Percentiles rank a stretch among this genome's conserved stretches.
Conservation (phyloP, 1,140 invertebrate species). For the Drosophila micromelanica region DNA sequence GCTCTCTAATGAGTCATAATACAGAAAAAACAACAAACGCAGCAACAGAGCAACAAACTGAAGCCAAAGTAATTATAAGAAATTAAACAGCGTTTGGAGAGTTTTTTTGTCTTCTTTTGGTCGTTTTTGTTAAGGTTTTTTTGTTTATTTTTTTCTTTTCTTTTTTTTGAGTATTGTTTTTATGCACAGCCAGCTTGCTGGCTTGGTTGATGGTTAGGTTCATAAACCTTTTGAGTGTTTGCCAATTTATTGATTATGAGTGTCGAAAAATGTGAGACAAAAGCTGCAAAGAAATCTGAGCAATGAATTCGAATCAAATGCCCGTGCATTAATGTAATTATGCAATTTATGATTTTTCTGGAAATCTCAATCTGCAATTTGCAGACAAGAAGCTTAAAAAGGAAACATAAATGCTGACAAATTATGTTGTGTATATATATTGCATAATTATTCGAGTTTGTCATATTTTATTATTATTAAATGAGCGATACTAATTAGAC, state of each 20-base stretch:
- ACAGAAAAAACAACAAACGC: background rate
- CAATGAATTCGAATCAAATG: conserved; percentile 11
- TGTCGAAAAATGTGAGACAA: background rate
- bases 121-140: conserved; percentile 12
- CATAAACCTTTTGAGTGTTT: conserved; percentile 63
- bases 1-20: conserved; percentile 16
- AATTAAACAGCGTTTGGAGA: conserved; percentile 9
- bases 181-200: background rate
- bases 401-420: too few species aligned
- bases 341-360: background rate
- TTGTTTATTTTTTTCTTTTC: conserved; percentile 15
- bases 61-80: conserved; percentile 31
- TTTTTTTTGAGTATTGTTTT: conserved; percentile 6
- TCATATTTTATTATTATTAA: too few species aligned
- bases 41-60: conserved; percentile 21
- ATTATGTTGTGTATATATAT: too few species aligned
- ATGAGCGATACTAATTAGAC: too few species aligned
- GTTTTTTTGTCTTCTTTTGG: too few species aligned
- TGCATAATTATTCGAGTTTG: too few species aligned
- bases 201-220: conserved; percentile 25
- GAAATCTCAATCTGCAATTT: background rate
- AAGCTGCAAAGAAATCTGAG: background rate
- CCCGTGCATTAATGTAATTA: background rate
- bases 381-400: background rate
- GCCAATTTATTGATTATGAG: conserved; percentile 54